These are phyloP conservation scores for Eriosoma lanigerum DNA, from an alignment of 1,140 invertebrate species.

Conservation along the genomic window DNA sequence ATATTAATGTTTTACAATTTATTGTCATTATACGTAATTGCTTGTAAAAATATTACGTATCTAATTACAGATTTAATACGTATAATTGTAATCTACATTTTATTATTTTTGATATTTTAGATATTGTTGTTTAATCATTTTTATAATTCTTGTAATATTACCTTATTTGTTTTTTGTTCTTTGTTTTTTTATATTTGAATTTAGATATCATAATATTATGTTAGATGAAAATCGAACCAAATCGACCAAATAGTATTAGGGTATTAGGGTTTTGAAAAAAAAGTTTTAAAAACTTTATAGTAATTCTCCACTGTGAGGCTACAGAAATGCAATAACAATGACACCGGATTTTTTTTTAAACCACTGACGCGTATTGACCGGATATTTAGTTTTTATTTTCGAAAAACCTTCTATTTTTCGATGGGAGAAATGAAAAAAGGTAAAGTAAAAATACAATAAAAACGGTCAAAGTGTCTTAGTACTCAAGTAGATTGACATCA, in stretches of 20 bases:
- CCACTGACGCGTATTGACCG: constrained; percentile 39
- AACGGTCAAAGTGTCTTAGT: constrained; percentile 19
- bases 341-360: constrained; percentile 24
- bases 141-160: neutral
- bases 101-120: too few species aligned
- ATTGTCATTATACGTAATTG: too few species aligned
- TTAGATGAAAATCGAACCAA: neutral
- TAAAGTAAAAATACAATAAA: constrained; percentile 27
- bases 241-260: neutral
- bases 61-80: too few species aligned
- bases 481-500: constrained; percentile 30
- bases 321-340: constrained; percentile 40
- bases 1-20: too few species aligned
- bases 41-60: too few species aligned
- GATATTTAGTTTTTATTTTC: constrained; percentile 45
- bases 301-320: constrained; percentile 1
- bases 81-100: too few species aligned
- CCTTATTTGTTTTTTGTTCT: too few species aligned
- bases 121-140: neutral
- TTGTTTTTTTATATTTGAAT: neutral
- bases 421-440: constrained; percentile 20
- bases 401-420: neutral
- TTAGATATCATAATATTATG: neutral
- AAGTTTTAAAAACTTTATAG: constrained; percentile 25
- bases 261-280: neutral